Conservation (phyloP, 2,113 vertebrate genomes). For the Danionella cerebrum region DNA sequence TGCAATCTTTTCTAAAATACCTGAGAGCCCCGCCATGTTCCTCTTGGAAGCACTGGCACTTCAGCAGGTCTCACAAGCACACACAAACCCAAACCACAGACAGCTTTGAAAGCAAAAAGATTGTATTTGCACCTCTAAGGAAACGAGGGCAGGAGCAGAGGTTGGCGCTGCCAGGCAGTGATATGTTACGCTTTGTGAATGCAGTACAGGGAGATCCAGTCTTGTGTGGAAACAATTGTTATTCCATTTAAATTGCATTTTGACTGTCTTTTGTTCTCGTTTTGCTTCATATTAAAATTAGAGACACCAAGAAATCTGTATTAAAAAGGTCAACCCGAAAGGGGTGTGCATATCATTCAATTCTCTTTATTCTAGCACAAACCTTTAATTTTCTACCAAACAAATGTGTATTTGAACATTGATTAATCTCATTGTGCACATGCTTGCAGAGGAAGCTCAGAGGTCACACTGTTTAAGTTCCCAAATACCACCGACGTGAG, state of each 20-base stretch:
- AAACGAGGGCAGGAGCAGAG: background rate
- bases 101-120: constrained; percentile 26
- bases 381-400: constrained; percentile 1
- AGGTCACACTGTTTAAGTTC: background rate
- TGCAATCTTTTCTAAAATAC: constrained; percentile 35
- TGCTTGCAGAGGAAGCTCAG: background rate
- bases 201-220: background rate
- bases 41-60: constrained; percentile 24
- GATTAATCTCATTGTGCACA: constrained; percentile 1
- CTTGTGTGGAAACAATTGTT: constrained; percentile 4
- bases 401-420: constrained; percentile 9
- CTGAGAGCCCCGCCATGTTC: constrained; percentile 19
- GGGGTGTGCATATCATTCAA: background rate
- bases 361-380: background rate
- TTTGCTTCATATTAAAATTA: constrained; percentile 15
- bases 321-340: constrained; percentile 11
- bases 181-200: background rate
- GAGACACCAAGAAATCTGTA: background rate
- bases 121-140: constrained; percentile 28
- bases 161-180: background rate
- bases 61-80: constrained; percentile 20
- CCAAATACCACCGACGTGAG: background rate
- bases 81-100: background rate
- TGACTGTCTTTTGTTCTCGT: background rate
- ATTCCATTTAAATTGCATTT: constrained; percentile 14